Evolutionary conservation across 92 coral and sea anemone genomes (phyloP).

Genomic region (Porites divaricata): DNA sequence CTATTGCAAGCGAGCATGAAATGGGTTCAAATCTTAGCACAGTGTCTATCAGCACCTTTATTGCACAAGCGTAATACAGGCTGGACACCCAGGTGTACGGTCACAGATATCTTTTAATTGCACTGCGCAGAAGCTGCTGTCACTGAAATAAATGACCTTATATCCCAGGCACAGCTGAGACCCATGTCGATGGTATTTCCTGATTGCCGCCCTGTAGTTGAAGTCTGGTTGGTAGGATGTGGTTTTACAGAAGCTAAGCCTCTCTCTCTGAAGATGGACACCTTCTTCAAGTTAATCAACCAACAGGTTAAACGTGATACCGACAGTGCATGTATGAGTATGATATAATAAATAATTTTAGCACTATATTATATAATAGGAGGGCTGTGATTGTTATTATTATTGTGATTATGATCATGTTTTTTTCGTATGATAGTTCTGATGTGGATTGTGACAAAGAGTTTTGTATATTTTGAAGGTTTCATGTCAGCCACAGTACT

Average conservation of each 20-base stretch:
- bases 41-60: no score
- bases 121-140: background rate
- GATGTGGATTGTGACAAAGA: no score
- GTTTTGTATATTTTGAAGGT: constrained; percentile 26
- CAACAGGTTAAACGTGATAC: constrained; percentile 68
- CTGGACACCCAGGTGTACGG: background rate
- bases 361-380: no score
- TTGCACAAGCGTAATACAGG: no score
- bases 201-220: constrained; percentile 70
- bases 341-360: no score
- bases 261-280: constrained; percentile 81
- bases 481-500: constrained; percentile 74
- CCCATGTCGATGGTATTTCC: constrained; percentile 88
- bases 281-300: constrained; percentile 83
- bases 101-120: background rate
- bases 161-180: constrained; percentile 72
- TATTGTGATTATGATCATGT: no score
- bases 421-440: no score
- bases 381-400: no score
- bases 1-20: no score
- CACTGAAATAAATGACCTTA: background rate
- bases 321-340: no score
- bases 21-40: no score
- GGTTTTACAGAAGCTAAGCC: constrained; percentile 87
- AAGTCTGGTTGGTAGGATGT: constrained; percentile 82